Conservation (phyloP, 2,888 invertebrate genomes). For the Ectemnius continuus region DNA sequence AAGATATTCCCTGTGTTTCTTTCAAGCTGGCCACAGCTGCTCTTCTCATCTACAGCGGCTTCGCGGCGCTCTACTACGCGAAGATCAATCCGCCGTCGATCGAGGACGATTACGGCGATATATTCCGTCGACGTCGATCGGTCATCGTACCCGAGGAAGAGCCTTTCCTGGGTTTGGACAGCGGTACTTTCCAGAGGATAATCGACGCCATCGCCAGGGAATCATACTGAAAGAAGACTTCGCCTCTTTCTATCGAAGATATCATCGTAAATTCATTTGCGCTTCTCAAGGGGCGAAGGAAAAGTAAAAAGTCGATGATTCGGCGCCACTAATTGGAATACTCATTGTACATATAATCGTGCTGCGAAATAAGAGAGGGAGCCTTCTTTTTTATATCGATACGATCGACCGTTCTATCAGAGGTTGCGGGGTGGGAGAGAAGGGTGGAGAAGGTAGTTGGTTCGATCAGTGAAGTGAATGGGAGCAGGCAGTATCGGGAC, state of each 20-base stretch:
- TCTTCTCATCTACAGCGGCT: conserved; percentile 89
- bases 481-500: no score
- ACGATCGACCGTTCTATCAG: neutral
- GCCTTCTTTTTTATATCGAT: neutral
- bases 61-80: conserved; percentile 92
- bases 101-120: conserved; percentile 87
- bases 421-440: neutral
- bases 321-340: conserved; percentile 2
- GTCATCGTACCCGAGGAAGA: conserved; percentile 47
- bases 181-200: conserved; percentile 84
- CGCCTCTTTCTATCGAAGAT: neutral
- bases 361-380: neutral
- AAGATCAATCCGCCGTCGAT: conserved; percentile 91
- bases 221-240: conserved; percentile 25
- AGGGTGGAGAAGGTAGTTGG: neutral
- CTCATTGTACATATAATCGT: conserved; percentile 3
- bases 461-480: no score
- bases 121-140: conserved; percentile 81
- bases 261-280: neutral
- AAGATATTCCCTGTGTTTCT: neutral
- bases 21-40: conserved; percentile 87
- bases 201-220: conserved; percentile 80
- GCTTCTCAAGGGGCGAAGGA: neutral
- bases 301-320: neutral
- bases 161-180: conserved; percentile 80